Evolutionary conservation across 2,113 vertebrate species (phyloP), one percentile per base, ranked within the genome.

Genomic region (Falcunculus frontatus): DNA sequence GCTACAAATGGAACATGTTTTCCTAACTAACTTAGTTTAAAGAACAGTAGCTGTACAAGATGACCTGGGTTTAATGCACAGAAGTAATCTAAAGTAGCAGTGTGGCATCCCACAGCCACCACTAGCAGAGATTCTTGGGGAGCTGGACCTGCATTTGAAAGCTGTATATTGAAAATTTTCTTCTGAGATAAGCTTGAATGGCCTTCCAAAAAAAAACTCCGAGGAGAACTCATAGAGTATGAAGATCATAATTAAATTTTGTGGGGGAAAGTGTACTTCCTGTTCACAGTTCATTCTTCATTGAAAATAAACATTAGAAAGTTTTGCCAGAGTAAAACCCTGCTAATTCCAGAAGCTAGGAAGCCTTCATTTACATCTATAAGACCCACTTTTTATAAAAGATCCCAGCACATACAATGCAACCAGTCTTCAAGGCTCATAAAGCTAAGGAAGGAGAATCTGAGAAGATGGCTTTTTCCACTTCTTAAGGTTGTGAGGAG

Each of bases 1-100:
- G 29, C 59, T 75, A 72, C 70, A 94, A 75, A 67, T 35, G 56
- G 84, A 70, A 81, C 55, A 35, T 46, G 17, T 53, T 86, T 96
- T 88, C 89, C n/a, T 65, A 95, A 94, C 50, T 77, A 53, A 57
- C 75, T 74, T 37, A 49, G n/a, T 89, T 94, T 89, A 85, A 95
- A 90, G 50, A 35, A 68, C 57, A 88, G 76, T 67, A 89, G 52
- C 35, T 10, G 2, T 70, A 94, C 76, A 77, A 87, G 83, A 63
- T 0, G 0, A 56, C 23, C 10, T 1, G 4, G 32, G 37, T 85
- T 96, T 91, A 76, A 91, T 1, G 4, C 47, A 33, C 19, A 79
- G 63, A 85, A 72, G 57, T 60, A 77, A 93, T 55, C 65, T 75
- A 72, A 90, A 92, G 55, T 35, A 84, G 60, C 44, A 76, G 32